These are phyloP conservation scores for Drosophila siamana DNA, from an alignment of 2,888 invertebrate species.

Conservation along the genomic window DNA sequence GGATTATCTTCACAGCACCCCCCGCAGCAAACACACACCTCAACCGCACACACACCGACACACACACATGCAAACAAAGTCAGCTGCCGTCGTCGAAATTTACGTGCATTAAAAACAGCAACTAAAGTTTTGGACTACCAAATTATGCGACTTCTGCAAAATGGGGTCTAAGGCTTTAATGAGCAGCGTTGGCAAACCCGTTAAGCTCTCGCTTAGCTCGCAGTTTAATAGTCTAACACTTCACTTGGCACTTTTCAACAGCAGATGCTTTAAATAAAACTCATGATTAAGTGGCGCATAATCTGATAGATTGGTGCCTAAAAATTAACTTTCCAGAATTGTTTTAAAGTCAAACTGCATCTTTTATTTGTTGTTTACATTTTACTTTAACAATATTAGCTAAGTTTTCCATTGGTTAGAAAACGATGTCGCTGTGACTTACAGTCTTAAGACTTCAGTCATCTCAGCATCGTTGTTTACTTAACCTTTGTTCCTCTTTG, in stretches of 20 bases:
- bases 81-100: slow-evolving; percentile 37
- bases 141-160: slow-evolving; percentile 27
- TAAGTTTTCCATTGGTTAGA: too few species aligned
- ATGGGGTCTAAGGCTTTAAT: slow-evolving; percentile 36
- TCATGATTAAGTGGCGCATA: too few species aligned
- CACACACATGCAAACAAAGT: slow-evolving; percentile 3
- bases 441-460: too few species aligned
- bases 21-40: slow-evolving; percentile 19
- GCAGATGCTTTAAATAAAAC: background rate
- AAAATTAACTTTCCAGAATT: too few species aligned
- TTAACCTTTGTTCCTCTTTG: too few species aligned
- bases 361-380: too few species aligned
- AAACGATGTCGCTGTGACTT: too few species aligned
- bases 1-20: slow-evolving; percentile 70
- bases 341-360: too few species aligned
- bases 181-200: background rate
- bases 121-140: slow-evolving; percentile 33
- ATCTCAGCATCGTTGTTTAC: too few species aligned
- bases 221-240: background rate
- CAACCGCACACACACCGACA: slow-evolving; percentile 8
- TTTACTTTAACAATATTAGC: too few species aligned
- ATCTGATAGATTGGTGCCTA: too few species aligned
- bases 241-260: background rate
- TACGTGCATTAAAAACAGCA: slow-evolving; percentile 28
- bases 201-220: background rate